Evolutionary conservation across 2,113 vertebrate species (phyloP).

Genomic region (Perccottus glenii): DNA sequence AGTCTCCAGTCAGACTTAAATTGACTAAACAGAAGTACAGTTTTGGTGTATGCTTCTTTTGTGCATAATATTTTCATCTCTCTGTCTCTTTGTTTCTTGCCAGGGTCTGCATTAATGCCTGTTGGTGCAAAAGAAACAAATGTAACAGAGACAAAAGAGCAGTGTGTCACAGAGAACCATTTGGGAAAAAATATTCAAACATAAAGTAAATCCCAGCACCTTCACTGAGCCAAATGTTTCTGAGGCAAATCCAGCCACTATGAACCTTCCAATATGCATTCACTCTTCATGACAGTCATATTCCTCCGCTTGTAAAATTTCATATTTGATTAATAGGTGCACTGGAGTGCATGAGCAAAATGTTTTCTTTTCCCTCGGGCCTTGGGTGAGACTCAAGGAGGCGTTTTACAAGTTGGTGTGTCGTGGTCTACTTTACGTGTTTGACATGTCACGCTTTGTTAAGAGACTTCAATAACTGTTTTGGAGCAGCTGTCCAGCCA

Average conservation of each 20-base stretch:
- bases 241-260: slow-evolving; percentile 44
- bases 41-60: slow-evolving; percentile 12
- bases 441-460: slow-evolving; percentile 72
- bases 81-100: slow-evolving; percentile 20
- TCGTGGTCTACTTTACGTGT: slow-evolving; percentile 61
- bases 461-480: slow-evolving; percentile 65
- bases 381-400: slow-evolving; percentile 59
- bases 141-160: slow-evolving; percentile 43
- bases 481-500: slow-evolving; percentile 70
- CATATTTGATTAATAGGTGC: slow-evolving; percentile 59
- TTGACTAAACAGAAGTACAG: slow-evolving; percentile 4
- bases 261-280: slow-evolving; percentile 38
- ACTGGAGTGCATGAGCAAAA: slow-evolving; percentile 46
- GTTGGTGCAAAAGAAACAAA: slow-evolving; percentile 51
- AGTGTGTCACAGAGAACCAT: not conserved
- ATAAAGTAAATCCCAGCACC: slow-evolving; percentile 32
- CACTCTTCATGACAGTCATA: slow-evolving; percentile 63
- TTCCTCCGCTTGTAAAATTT: slow-evolving; percentile 57
- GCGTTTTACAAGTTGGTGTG: slow-evolving; percentile 63
- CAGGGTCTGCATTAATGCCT: slow-evolving; percentile 25
- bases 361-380: slow-evolving; percentile 46
- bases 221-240: slow-evolving; percentile 47
- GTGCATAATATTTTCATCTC: not conserved
- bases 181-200: slow-evolving; percentile 25
- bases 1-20: slow-evolving; percentile 1